Evolutionary conservation across 2,113 vertebrate genomes (phyloP), one percentile per base, ranked within the genome.

Genomic region (Peromyscus leucopus): DNA sequence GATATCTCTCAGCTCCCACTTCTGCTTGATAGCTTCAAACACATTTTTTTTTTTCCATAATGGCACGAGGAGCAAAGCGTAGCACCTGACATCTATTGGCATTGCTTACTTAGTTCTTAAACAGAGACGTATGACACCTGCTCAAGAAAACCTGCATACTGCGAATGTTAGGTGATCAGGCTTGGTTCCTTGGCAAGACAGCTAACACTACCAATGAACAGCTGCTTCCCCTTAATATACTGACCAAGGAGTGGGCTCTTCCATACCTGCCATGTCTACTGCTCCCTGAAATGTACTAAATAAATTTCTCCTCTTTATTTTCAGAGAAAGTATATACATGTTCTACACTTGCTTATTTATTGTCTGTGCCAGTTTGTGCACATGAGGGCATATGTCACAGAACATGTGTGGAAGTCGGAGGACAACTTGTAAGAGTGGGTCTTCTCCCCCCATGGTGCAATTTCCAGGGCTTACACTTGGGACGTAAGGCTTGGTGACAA

Each of bases 101-200:
- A 59, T 67, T 55, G 1, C 42, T 85, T 93, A 80, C 55, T 15
- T 26, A 46, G 16, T 86, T 95, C 95, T 80, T 39, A 95, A 84
- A 74, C 39, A 80, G 24, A 96, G 26, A 78, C 71, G 63, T 82
- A 42, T 86, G 65, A 84, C 31, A 3, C 10, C 21, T 94, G 9
- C 61, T 57, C 19, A 87, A 65, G 67, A 88, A 96, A 95, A 69
- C 33, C 24, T 28, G 26, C 1, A 75, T 55, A 78, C 84, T 78
- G 19, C 69, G 46, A 86, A 69, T 69, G 61, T 67, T 24, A 84
- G 55, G 42, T 67, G 42, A 83, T 74, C 69, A 39, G 57, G 24
- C 16, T 42, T 21, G 48, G 87, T 11, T 71, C 48, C 65, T 55
- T 15, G 33, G 67, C 46, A 55, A 88, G 85, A 36, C 24, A 33